A percentile compares a stretch with the other conserved stretches of the same genome.
phyloP scores from a whole-genome alignment of 2,888 invertebrate genomes.

The Galeopsomyia nigrocyanea region DNA sequence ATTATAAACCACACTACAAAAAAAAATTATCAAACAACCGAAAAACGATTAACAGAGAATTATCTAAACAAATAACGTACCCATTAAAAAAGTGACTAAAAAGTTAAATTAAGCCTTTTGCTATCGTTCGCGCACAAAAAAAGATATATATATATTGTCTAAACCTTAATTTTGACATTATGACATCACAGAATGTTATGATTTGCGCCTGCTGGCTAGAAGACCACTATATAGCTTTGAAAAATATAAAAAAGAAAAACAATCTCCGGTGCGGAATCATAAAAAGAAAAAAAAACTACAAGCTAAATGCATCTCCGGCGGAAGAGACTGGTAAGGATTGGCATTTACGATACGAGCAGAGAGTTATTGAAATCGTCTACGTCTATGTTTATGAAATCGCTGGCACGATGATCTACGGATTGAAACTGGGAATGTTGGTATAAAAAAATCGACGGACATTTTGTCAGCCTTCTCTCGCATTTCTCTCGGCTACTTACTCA shows the following conservation, averaged over 20 bases:
- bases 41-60: slow-evolving; percentile 23
- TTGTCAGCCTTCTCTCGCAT: neutral
- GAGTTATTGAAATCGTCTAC: slow-evolving; percentile 17
- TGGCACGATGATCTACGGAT: neutral
- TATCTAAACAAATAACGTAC: slow-evolving; percentile 20
- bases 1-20: slow-evolving; percentile 10
- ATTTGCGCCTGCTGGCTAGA: slow-evolving; percentile 26
- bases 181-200: slow-evolving; percentile 37
- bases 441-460: neutral
- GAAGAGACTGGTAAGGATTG: slow-evolving; percentile 20
- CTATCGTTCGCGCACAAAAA: too few species aligned
- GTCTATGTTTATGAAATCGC: neutral
- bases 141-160: neutral
- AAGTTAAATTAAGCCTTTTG: too few species aligned
- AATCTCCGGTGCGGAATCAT: too few species aligned
- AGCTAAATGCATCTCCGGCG: slow-evolving; percentile 10
- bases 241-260: too few species aligned
- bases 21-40: neutral
- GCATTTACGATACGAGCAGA: slow-evolving; percentile 11
- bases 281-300: too few species aligned
- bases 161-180: slow-evolving; percentile 33
- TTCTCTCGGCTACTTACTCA: slow-evolving; percentile 38
- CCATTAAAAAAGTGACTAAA: neutral
- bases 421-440: slow-evolving; percentile 4
- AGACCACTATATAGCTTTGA: slow-evolving; percentile 1